phyloP scores from a whole-genome alignment of 2,113 vertebrate genomes.

The Rhinoptilus africanus region DNA sequence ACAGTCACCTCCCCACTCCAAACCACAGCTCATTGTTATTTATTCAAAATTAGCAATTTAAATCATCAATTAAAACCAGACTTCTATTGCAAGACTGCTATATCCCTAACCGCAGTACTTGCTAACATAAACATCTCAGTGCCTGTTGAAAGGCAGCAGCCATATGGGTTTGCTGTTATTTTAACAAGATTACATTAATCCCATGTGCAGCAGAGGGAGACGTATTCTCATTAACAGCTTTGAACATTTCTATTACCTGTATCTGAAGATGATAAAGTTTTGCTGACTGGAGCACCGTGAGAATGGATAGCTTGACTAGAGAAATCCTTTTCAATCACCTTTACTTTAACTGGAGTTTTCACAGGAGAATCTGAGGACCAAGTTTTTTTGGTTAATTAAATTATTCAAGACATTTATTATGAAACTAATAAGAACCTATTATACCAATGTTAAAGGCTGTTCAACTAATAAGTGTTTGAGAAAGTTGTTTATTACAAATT shows the following conservation, averaged over 20 bases:
- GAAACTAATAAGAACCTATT: not conserved
- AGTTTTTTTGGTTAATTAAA: conserved; percentile 4
- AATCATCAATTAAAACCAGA: not conserved
- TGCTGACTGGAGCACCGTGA: conserved; percentile 83
- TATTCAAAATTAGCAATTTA: not conserved
- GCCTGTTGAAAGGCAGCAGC: conserved; percentile 7
- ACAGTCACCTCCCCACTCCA: not conserved
- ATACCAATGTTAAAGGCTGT: not conserved
- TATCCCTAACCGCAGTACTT: not conserved
- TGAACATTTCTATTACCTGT: conserved; percentile 74
- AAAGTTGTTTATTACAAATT: not conserved
- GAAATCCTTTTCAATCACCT: conserved; percentile 84
- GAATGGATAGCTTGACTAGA: conserved; percentile 78
- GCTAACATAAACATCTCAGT: not conserved
- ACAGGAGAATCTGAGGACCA: conserved; percentile 77
- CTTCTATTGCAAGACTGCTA: not conserved
- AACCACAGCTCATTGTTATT: not conserved
- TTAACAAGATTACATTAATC: not conserved
- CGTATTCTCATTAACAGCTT: not conserved
- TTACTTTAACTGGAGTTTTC: conserved; percentile 78
- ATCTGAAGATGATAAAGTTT: conserved; percentile 93
- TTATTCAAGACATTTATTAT: not conserved
- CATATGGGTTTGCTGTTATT: not conserved
- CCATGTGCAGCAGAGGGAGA: not conserved
- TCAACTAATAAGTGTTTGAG: not conserved